Percentiles rank a stretch among this genome's conserved stretches.
phyloP scores from a whole-genome alignment of 2,113 vertebrate species.

The Herpetotheres cachinnans region DNA sequence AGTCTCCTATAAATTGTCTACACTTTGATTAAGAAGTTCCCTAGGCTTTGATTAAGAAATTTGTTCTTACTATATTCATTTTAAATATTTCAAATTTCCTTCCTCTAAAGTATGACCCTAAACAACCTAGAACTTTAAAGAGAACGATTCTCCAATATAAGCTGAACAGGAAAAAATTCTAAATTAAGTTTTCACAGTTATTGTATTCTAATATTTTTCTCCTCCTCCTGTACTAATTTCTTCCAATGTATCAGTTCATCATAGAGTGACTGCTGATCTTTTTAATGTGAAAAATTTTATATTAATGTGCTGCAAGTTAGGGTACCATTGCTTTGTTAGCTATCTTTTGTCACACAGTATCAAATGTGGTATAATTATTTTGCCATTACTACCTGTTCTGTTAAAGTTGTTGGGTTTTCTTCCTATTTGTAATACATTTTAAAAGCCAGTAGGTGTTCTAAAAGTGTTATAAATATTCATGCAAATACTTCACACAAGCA shows the following conservation, averaged over 20 bases:
- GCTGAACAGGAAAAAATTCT: background rate
- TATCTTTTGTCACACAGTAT: background rate
- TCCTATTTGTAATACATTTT: background rate
- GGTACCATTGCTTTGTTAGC: background rate
- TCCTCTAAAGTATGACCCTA: background rate
- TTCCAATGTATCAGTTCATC: background rate
- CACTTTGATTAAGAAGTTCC: background rate
- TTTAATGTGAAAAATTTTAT: background rate
- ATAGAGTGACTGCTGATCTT: background rate
- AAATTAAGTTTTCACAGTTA: background rate
- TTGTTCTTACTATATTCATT: background rate
- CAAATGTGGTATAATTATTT: background rate
- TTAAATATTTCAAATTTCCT: background rate
- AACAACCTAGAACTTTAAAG: background rate
- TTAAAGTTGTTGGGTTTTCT: background rate
- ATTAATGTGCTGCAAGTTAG: background rate
- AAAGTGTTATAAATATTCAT: background rate
- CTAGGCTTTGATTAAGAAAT: background rate
- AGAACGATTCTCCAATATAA: background rate
- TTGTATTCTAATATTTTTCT: background rate
- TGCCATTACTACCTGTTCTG: background rate
- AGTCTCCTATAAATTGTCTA: background rate
- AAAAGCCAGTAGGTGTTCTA: background rate
- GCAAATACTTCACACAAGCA: background rate
- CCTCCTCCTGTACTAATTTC: background rate